These are phyloP conservation scores for Orthonychiurus folsomi DNA, from an alignment of 2,888 invertebrate genomes.

Conservation along the genomic window DNA sequence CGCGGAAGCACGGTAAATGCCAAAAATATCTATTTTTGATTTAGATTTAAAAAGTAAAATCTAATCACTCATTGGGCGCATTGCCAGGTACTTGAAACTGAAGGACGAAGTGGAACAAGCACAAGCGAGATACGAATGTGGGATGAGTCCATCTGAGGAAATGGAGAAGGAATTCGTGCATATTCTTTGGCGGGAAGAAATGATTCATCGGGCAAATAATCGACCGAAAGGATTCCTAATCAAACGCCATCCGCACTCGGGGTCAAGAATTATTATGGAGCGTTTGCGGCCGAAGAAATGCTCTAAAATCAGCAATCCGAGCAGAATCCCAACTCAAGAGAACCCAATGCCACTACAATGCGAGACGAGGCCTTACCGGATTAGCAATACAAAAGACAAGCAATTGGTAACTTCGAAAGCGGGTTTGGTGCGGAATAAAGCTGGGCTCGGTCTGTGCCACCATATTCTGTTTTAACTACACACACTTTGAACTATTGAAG, in stretches of 20 bases:
- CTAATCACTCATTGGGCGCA: neutral
- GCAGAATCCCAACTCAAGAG: neutral
- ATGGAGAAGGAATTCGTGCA: constrained; percentile 32
- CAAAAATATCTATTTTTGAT: neutral
- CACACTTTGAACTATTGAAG: no score
- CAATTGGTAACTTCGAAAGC: neutral
- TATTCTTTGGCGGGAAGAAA: constrained; percentile 29
- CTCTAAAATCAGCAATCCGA: neutral
- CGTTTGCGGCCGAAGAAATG: constrained; percentile 16
- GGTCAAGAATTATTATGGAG: constrained; percentile 30
- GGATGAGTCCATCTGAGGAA: constrained; percentile 24
- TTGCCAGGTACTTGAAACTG: constrained; percentile 20
- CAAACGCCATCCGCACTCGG: constrained; percentile 14
- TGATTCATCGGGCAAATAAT: constrained; percentile 24
- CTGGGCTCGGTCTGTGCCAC: neutral
- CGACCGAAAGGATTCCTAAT: constrained; percentile 21
- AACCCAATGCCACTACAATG: neutral
- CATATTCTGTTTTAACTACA: no score
- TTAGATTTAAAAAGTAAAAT: neutral
- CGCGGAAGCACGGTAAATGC: constrained; percentile 25
- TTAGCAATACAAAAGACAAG: neutral
- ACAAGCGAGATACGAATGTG: constrained; percentile 20
- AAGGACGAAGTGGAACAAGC: constrained; percentile 20
- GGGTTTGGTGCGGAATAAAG: neutral
- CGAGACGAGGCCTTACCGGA: neutral